These are phyloP conservation scores for Pipra filicauda DNA, from an alignment of 2,113 vertebrate genomes.

Conservation along the genomic window DNA sequence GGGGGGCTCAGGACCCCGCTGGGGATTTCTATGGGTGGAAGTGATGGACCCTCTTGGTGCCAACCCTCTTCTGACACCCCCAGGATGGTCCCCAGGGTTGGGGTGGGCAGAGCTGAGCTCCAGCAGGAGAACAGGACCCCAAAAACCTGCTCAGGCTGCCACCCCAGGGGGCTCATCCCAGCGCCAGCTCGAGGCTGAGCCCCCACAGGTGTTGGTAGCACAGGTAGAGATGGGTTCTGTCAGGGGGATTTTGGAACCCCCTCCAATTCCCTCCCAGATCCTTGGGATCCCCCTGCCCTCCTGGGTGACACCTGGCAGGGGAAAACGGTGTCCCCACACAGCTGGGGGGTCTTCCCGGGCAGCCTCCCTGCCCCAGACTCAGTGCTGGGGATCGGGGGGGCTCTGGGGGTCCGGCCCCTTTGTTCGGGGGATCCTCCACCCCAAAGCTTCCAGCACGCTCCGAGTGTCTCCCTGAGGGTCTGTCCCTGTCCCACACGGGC, in stretches of 20 bases:
- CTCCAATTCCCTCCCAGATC: neutral
- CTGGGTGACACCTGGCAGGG: fast-evolving
- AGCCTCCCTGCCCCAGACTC: too few relatives aligned
- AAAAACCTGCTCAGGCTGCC: neutral
- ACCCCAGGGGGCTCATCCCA: fast-evolving
- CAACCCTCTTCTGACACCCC: neutral
- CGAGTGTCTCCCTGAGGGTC: fast-evolving
- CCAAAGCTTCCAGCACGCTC: neutral
- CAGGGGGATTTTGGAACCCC: neutral
- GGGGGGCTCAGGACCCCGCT: neutral
- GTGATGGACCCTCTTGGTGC: fast-evolving
- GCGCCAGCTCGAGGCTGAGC: fast-evolving
- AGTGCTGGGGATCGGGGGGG: fast-evolving
- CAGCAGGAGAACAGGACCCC: neutral
- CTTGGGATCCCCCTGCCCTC: neutral
- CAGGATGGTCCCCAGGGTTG: neutral
- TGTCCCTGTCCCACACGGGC: neutral
- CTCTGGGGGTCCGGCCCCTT: neutral
- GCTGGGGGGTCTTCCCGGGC: neutral
- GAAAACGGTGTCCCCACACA: fast-evolving
- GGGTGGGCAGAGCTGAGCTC: neutral
- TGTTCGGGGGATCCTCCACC: neutral
- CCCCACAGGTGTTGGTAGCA: fast-evolving
- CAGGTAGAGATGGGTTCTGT: fast-evolving
- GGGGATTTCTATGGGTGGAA: neutral